These are phyloP conservation scores for human (Homo sapiens) DNA, from an alignment of 2,113 vertebrate genomes.

Conservation along the genomic window GRCh38 chr18:59579501-59580000, in stretches of 20 bases:
- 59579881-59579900: too few relatives aligned
- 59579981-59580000: background rate
- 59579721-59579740: background rate
- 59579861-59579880: background rate
- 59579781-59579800: background rate
- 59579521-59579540: background rate
- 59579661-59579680: background rate
- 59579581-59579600: background rate
- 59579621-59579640: fast-evolving
- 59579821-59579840: fast-evolving
- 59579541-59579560: background rate
- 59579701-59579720: fast-evolving
- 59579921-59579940: background rate
- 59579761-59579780: fast-evolving
- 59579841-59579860: background rate
- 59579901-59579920: fast-evolving
- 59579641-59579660: fast-evolving
- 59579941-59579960: background rate
- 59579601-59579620: background rate
- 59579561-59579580: background rate
- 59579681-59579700: background rate
- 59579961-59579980: background rate
- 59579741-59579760: fast-evolving
- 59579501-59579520: background rate
- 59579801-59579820: background rate